Conservation (phyloP, 2,888 invertebrate genomes). For the Lutraria lutraria region DNA sequence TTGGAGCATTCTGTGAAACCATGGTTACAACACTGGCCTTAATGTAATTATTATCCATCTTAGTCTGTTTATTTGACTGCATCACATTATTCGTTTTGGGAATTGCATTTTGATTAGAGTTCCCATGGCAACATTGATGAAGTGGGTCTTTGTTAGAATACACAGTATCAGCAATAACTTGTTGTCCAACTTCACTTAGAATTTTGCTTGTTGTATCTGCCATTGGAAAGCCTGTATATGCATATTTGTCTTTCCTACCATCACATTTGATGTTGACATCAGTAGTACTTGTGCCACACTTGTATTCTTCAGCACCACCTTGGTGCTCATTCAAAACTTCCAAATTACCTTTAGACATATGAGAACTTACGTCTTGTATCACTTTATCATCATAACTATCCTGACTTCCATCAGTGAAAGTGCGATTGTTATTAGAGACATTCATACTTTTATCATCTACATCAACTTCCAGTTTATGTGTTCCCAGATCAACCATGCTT, state of each 20-base stretch:
- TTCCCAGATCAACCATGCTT: background rate
- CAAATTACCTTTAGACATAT: background rate
- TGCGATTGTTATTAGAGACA: background rate
- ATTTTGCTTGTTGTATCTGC: background rate
- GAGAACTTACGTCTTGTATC: background rate
- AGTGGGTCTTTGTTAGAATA: background rate
- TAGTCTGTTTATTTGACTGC: conserved; percentile 17
- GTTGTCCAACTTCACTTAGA: background rate
- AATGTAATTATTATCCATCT: background rate
- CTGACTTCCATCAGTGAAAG: background rate
- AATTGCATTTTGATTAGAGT: conserved; percentile 48
- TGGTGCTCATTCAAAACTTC: background rate
- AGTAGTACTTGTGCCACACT: background rate
- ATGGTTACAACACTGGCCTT: conserved; percentile 41
- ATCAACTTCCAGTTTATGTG: background rate
- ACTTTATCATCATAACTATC: background rate
- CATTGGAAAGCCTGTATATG: background rate
- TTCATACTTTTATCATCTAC: background rate
- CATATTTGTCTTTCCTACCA: background rate
- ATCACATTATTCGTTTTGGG: conserved; percentile 27
- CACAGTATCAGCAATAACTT: background rate
- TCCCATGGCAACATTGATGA: background rate
- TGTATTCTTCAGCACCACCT: background rate
- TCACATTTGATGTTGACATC: background rate
- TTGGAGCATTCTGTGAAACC: background rate